These are phyloP conservation scores for Pristionchus mayeri DNA, from an alignment of 2,888 invertebrate genomes.

Conservation along the genomic window DNA sequence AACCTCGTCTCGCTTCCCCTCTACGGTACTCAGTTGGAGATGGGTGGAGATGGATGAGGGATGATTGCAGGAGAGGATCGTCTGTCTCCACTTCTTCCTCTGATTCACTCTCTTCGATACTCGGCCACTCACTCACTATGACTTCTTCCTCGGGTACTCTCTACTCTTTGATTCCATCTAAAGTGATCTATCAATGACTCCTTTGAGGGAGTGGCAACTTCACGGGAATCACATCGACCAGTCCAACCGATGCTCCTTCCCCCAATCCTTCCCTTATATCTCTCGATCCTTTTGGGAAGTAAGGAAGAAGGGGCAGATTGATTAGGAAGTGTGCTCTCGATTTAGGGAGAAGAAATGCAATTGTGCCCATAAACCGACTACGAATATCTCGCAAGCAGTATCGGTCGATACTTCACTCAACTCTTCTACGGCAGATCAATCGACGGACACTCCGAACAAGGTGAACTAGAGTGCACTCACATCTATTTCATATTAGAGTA, in stretches of 20 bases:
- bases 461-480: not conserved
- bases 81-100: conserved; percentile 13
- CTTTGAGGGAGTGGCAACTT: too few relatives aligned
- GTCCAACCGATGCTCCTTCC: conserved; percentile 8
- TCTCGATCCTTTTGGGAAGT: conserved; percentile 24
- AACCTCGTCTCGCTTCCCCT: not conserved
- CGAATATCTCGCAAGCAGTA: not conserved
- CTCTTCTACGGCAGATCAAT: conserved; percentile 7
- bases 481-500: not conserved
- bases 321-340: not conserved
- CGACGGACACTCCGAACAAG: not conserved
- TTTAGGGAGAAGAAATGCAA: conserved; percentile 17
- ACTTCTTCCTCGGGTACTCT: not conserved
- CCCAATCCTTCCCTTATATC: not conserved
- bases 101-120: conserved; percentile 34
- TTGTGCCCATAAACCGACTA: not conserved
- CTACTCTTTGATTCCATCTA: not conserved
- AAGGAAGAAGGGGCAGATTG: not conserved
- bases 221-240: not conserved
- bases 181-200: not conserved
- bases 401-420: conserved; percentile 17
- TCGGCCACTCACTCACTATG: conserved; percentile 35
- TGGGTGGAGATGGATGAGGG: not conserved
- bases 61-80: not conserved
- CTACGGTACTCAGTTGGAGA: not conserved